Base-by-base conservation (phyloP, 2,888 invertebrate genomes). In the Lepidocyrtinus sp. region DNA sequence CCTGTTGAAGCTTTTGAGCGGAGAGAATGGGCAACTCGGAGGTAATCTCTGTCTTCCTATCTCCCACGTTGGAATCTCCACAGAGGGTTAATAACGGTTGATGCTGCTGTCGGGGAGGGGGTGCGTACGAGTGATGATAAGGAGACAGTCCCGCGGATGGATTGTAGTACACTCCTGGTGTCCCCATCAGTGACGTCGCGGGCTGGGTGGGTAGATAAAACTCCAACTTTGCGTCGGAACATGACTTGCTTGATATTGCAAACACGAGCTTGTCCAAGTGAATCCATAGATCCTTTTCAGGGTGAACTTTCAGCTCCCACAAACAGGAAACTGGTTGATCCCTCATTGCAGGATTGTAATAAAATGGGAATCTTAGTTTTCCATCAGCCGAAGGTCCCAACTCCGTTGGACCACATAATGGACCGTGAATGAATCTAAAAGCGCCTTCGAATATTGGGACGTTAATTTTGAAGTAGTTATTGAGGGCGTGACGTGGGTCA, bases 381-480 rank as follows among this genome's bases (percentile, higher is more conserved):
- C 95, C 96, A 87, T 96, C 95, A 0, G 94, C 93, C 0, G 93
- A 92, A 0, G 95, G 94, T 5, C 93, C 93, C 64, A 96, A 89
- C 1, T 94, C 92, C 0, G 96, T 93, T 0, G 96, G 95, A 0
- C 96, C 96, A 88, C 96, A 96, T 0, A 96, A 90, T 0, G 96
- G 96, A 1, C 84, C 85, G 87, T 96, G 96, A 0, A 96, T 95
- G 87, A 96, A 96, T 88, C 96, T 95, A 88, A 95, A 97, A 2
- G 92, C 91, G 0, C 96, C 96, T 88, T 95, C 94, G 88, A 96
- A 96, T 2, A 96, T 90, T 0, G 96, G 94, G 45, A 92, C 92
- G 1, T 93, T 92, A 87, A 95, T 94, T 88, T 96, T 96, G 89
- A 96, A 96, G 88, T 96, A 96, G 71, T 94, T 95, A 0, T 94